A percentile compares a stretch with the other conserved stretches of the same genome.
These are phyloP conservation scores for Procambarus virginalis DNA, from an alignment of 1,140 invertebrate species.

Conservation along the genomic window DNA sequence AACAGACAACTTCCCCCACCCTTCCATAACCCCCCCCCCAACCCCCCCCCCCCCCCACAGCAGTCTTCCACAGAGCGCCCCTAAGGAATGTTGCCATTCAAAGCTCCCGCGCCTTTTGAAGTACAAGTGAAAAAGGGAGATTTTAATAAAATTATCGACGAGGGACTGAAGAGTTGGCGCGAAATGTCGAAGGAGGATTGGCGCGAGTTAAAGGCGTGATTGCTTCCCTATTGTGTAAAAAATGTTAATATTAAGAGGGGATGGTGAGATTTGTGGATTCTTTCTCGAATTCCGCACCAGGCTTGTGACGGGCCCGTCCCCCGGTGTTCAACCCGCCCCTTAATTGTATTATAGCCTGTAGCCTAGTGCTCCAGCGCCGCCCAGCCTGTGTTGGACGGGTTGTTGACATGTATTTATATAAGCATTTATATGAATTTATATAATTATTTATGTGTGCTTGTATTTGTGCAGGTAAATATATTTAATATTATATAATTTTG, in stretches of 20 bases:
- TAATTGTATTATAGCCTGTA: too few relatives aligned
- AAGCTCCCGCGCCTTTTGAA: constrained; percentile 42
- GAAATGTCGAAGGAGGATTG: constrained; percentile 36
- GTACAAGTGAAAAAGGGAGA: constrained; percentile 25
- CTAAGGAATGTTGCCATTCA: not conserved
- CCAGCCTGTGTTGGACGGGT: too few relatives aligned
- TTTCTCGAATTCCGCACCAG: not conserved
- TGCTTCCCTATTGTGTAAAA: constrained; percentile 61
- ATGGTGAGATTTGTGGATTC: not conserved
- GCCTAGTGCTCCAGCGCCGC: too few relatives aligned
- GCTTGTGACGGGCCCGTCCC: not conserved
- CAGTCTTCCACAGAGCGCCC: constrained; percentile 8
- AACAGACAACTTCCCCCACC: too few relatives aligned
- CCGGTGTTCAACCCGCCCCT: too few relatives aligned
- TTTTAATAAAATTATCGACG: constrained; percentile 64
- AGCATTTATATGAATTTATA: too few relatives aligned
- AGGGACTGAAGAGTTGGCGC: constrained; percentile 63
- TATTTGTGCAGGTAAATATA: too few relatives aligned
- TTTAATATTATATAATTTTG: too few relatives aligned
- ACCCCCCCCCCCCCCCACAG: not conserved
- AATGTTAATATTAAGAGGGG: constrained; percentile 62
- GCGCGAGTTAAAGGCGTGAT: constrained; percentile 43
- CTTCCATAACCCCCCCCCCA: not conserved
- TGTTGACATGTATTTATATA: too few relatives aligned
- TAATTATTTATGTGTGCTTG: too few relatives aligned